phyloP scores from a whole-genome alignment of 2,797 vertebrate species.

The Echeneis naucrates region DNA sequence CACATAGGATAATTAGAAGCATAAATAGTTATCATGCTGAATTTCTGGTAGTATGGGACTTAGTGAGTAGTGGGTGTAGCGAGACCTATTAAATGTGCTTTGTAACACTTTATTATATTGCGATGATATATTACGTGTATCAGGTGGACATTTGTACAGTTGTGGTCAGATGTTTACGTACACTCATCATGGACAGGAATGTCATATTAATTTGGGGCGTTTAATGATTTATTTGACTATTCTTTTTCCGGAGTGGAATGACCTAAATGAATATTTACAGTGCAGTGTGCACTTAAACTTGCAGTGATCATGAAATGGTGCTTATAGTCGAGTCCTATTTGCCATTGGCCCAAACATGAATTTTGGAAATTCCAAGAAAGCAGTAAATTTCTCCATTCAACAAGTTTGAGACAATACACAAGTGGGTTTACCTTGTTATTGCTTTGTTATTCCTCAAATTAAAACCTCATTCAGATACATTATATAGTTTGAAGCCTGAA shows the following conservation, averaged over 20 bases:
- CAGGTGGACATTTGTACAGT: not conserved
- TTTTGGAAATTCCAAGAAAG: not conserved
- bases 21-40: conserved; percentile 84
- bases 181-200: no score
- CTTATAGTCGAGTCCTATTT: not conserved
- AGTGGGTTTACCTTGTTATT: not conserved
- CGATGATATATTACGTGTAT: not conserved
- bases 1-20: conserved; percentile 83
- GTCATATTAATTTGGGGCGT: no score
- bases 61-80: conserved; percentile 33
- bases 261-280: no score
- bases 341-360: not conserved
- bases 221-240: no score
- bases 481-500: not conserved
- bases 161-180: no score
- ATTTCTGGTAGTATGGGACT: conserved; percentile 65
- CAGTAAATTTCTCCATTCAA: not conserved
- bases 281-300: not conserved
- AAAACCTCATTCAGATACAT: not conserved
- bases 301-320: not conserved
- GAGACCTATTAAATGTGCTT: conserved; percentile 36
- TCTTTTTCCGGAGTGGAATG: no score
- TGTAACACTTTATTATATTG: not conserved
- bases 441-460: not conserved
- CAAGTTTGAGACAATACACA: no score